Evolutionary conservation across 2,113 vertebrate species (phyloP).

Genomic region (Lasiurus borealis): DNA sequence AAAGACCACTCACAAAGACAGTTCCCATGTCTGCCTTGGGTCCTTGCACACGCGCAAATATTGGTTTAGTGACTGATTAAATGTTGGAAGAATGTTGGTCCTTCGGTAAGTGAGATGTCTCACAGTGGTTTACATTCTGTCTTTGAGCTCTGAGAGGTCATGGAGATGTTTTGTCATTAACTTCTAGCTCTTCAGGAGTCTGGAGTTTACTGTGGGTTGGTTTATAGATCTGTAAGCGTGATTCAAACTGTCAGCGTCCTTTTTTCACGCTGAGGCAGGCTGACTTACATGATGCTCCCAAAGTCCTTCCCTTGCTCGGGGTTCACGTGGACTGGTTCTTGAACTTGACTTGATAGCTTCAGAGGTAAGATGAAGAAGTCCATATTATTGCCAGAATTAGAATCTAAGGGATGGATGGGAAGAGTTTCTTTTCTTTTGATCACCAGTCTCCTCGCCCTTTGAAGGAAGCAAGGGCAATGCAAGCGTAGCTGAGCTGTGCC

Average conservation of each 20-base stretch:
- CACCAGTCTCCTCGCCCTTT: neutral
- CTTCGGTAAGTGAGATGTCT: neutral
- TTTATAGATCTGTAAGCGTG: conserved; percentile 51
- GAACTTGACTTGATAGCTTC: neutral
- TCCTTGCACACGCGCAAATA: neutral
- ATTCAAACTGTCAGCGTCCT: neutral
- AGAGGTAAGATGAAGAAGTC: neutral
- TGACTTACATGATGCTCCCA: neutral
- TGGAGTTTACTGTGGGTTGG: conserved; percentile 31
- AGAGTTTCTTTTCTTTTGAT: neutral
- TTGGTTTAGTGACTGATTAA: neutral
- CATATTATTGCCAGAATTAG: neutral
- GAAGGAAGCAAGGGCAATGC: neutral
- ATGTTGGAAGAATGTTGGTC: neutral
- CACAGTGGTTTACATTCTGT: neutral
- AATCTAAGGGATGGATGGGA: neutral
- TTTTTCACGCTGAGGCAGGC: neutral
- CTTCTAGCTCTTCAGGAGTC: conserved; percentile 34
- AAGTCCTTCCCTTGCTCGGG: neutral
- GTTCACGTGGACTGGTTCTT: neutral
- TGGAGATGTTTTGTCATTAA: conserved; percentile 36
- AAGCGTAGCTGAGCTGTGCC: neutral
- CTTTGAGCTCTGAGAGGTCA: conserved; percentile 33
- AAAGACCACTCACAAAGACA: neutral
- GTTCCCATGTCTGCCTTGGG: neutral